Percentiles rank a stretch among this genome's conserved stretches.
Evolutionary conservation across 1,140 invertebrate species (phyloP).

Genomic region (Leptonema lineaticorne): DNA sequence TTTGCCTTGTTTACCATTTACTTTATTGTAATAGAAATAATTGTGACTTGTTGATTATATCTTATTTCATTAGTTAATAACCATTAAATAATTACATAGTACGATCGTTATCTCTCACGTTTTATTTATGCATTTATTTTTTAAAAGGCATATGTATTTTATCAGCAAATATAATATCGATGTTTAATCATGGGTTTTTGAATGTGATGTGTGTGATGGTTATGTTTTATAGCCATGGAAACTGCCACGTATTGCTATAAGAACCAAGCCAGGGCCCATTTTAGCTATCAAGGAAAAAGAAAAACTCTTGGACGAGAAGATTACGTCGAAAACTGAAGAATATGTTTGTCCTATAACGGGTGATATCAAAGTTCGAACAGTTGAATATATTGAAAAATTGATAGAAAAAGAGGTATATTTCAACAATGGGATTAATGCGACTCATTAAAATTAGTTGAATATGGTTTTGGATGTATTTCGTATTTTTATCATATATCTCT

Average conservation of each 20-base stretch:
- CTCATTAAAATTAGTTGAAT: conserved; percentile 36
- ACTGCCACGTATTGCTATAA: conserved; percentile 77
- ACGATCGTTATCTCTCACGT: no score
- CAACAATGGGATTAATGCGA: conserved; percentile 19
- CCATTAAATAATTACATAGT: no score
- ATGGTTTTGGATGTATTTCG: conserved; percentile 48
- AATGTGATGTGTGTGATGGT: conserved; percentile 28
- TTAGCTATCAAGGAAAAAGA: conserved; percentile 84
- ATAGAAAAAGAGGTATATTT: conserved; percentile 89
- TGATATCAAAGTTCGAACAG: conserved; percentile 80
- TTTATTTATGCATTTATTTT: no score
- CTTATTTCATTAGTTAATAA: no score
- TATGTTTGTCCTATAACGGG: conserved; percentile 83
- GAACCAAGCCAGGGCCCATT: conserved; percentile 76
- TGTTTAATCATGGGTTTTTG: not conserved
- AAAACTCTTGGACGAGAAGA: conserved; percentile 84
- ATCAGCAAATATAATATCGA: no score
- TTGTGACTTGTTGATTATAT: no score
- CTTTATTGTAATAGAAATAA: no score
- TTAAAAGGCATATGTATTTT: no score
- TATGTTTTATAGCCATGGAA: conserved; percentile 48
- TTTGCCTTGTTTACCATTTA: no score
- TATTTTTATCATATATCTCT: conserved; percentile 39
- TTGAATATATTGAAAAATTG: conserved; percentile 92
- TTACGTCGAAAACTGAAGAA: conserved; percentile 83